Percentiles rank a stretch among this genome's conserved stretches.
Evolutionary conservation across 2,888 invertebrate species (phyloP).

Genomic region (Diadegma fenestrale): DNA sequence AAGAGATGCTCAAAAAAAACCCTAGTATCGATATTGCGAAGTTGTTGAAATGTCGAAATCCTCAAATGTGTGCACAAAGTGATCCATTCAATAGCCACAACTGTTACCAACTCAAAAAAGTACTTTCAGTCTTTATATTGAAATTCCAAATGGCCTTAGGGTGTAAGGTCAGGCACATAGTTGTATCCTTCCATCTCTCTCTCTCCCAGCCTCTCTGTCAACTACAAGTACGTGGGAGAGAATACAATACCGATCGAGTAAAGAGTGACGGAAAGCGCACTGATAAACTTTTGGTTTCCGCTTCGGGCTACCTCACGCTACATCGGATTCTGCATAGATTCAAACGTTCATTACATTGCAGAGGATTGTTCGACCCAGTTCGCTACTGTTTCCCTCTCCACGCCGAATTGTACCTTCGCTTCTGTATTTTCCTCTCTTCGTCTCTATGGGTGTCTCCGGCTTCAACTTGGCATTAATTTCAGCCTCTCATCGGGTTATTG

Average conservation of each 20-base stretch:
- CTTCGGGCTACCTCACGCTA: constrained; percentile 60
- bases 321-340: constrained; percentile 59
- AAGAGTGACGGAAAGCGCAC: constrained; percentile 51
- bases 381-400: constrained; percentile 22
- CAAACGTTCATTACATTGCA: constrained; percentile 54
- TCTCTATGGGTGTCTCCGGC: background rate
- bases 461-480: background rate
- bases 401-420: background rate
- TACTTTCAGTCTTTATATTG: constrained; percentile 36
- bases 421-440: background rate
- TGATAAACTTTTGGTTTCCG: constrained; percentile 54
- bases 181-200: background rate
- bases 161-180: constrained; percentile 43
- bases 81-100: constrained; percentile 6
- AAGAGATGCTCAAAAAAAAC: background rate
- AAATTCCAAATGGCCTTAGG: constrained; percentile 44
- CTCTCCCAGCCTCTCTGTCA: constrained; percentile 15
- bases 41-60: background rate
- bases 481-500: background rate
- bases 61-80: background rate
- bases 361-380: constrained; percentile 55
- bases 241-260: constrained; percentile 37
- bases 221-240: constrained; percentile 13
- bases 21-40: background rate
- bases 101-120: background rate